Evolutionary conservation across 1,140 invertebrate species (phyloP).

Genomic region (Panulirus ornatus): DNA sequence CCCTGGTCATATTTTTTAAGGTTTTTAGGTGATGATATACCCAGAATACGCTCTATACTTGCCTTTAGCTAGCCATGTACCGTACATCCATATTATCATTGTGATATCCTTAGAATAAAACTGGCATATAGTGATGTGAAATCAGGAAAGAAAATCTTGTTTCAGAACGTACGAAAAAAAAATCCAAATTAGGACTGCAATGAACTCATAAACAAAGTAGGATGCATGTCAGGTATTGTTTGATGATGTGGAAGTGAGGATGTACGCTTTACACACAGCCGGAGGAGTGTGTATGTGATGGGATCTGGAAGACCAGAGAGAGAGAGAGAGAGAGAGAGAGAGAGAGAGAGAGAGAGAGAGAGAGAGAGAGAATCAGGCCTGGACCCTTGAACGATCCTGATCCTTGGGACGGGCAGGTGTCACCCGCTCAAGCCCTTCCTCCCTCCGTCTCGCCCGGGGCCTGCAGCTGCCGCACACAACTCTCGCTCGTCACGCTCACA

Average conservation of each 20-base stretch:
- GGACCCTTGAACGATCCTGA: too few relatives aligned
- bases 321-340: constrained; percentile 7
- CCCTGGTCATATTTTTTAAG: too few relatives aligned
- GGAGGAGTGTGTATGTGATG: background rate
- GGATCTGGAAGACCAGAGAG: background rate
- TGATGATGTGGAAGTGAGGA: background rate
- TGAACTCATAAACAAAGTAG: background rate
- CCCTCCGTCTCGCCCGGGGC: background rate
- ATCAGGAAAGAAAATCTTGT: background rate
- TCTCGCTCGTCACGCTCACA: background rate
- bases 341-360: constrained; percentile 3
- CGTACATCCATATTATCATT: too few relatives aligned
- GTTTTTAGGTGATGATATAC: too few relatives aligned
- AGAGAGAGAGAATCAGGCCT: background rate
- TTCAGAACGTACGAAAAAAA: background rate
- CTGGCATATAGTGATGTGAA: background rate
- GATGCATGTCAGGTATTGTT: background rate
- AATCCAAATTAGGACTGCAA: background rate
- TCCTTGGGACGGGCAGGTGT: too few relatives aligned
- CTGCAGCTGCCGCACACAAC: background rate
- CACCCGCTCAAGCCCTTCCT: background rate
- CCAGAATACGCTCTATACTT: too few relatives aligned
- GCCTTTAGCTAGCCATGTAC: too few relatives aligned
- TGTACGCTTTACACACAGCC: background rate
- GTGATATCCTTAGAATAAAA: too few relatives aligned